Base-by-base conservation (phyloP, 2,888 invertebrate genomes). In the Meiosimyza decipiens region DNA sequence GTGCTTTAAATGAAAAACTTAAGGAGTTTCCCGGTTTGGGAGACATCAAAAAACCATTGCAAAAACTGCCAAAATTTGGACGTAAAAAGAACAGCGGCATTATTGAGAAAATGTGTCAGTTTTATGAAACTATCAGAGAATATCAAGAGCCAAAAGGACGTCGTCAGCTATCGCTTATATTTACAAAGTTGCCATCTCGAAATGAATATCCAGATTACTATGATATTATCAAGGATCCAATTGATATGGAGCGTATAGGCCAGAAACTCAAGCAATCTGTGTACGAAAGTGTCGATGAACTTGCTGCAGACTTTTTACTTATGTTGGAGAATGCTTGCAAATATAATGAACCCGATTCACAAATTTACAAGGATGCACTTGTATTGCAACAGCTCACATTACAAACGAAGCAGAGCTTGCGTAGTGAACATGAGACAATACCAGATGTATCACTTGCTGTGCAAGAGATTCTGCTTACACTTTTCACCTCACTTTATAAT, bases 321-420 rank as follows among this genome's bases (percentile, higher is more conserved):
- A 97, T 98, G 96, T 94, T 97, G 80, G 96, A 96, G 81, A 98
- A 98, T 85, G 98, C 98, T 1, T 98, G 97, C 89, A 97, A 96
- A 84, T 98, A 96, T 84, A 98, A 98, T 85, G 98, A 98, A 83
- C 98, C 98, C 0, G 98, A 98, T 83, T 98, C 98, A 0, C 95
- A 96, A 87, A 96, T 98, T 77, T 98, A 98, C 85, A 98, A 98
- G 88, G 98, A 99, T 87, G 97, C 98, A 0, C 88, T 99, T 79
- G 93, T 96, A 33, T 87, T 99, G 80, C 98, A 99, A 87, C 90
- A 96, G 77, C 90, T 98, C 66, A 95, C 97, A 73, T 88, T 98
- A 76, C 95, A 98, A 89, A 95, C 96, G 74, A 98, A 98, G 83
- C 90, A 95, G 79, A 92, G 95, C 85, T 87, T 99, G 71, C 92